phyloP scores from a whole-genome alignment of 2,113 vertebrate species.

The Passer montanus region DNA sequence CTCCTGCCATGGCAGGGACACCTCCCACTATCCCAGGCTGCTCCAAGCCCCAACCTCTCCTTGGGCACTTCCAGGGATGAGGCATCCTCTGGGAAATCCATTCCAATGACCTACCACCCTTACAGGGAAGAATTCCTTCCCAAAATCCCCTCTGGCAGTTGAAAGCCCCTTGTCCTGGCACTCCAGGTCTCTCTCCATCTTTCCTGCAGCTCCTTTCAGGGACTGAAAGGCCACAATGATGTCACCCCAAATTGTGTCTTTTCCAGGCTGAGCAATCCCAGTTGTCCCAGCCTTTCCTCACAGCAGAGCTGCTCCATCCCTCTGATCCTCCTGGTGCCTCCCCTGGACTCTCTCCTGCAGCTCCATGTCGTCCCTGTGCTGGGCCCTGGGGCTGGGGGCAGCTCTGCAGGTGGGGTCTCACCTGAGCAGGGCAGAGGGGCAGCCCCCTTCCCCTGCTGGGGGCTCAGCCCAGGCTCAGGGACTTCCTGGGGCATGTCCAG shows the following conservation, averaged over 20 bases:
- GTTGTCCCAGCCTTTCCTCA: no score
- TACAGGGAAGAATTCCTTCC: neutral
- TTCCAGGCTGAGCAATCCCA: neutral
- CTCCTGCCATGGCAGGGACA: neutral
- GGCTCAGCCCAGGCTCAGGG: neutral
- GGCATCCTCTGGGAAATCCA: neutral
- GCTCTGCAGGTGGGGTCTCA: neutral
- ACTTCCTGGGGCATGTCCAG: neutral
- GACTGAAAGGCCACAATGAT: accelerated
- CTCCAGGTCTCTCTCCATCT: neutral
- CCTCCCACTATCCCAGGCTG: neutral
- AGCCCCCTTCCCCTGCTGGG: neutral
- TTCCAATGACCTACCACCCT: neutral
- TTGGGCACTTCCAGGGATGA: neutral
- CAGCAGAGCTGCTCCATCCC: neutral
- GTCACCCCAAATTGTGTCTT: accelerated
- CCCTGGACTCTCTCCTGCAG: no score
- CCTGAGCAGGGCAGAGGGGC: neutral
- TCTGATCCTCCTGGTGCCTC: neutral
- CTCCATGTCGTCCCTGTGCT: neutral
- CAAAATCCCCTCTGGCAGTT: neutral
- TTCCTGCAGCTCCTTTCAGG: neutral
- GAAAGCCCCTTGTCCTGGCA: neutral
- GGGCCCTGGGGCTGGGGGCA: neutral
- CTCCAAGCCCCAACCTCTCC: neutral